These are phyloP conservation scores for Temnothorax nylanderi DNA, from an alignment of 1,140 invertebrate genomes.

Conservation along the genomic window DNA sequence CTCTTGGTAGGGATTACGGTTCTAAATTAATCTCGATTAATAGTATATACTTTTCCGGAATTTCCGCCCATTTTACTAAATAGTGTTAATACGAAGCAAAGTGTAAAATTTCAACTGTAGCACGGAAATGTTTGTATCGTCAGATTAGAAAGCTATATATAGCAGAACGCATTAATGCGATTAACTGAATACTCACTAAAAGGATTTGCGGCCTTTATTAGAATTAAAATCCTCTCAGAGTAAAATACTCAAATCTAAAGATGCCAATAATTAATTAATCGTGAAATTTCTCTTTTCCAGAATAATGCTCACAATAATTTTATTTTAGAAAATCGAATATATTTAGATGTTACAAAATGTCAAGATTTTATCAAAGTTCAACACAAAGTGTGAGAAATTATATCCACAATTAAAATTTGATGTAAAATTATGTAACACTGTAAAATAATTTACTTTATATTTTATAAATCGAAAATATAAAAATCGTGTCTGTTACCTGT, in stretches of 20 bases:
- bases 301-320: neutral
- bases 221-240: neutral
- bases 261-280: neutral
- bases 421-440: neutral
- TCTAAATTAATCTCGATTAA: conserved; percentile 11
- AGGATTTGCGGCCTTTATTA: neutral
- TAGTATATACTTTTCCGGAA: neutral
- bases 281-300: neutral
- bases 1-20: neutral
- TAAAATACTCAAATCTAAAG: neutral
- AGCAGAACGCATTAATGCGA: neutral
- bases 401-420: neutral
- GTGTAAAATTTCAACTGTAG: neutral
- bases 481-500: neutral
- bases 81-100: neutral
- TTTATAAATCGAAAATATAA: neutral
- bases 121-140: neutral
- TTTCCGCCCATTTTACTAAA: conserved; percentile 11
- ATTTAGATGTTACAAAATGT: neutral
- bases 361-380: neutral
- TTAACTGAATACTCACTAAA: neutral
- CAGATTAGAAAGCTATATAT: neutral
- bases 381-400: neutral
- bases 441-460: conserved; percentile 5
- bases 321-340: neutral